Conservation (phyloP, 2,797 vertebrate species). For the Taenioides sp. region DNA sequence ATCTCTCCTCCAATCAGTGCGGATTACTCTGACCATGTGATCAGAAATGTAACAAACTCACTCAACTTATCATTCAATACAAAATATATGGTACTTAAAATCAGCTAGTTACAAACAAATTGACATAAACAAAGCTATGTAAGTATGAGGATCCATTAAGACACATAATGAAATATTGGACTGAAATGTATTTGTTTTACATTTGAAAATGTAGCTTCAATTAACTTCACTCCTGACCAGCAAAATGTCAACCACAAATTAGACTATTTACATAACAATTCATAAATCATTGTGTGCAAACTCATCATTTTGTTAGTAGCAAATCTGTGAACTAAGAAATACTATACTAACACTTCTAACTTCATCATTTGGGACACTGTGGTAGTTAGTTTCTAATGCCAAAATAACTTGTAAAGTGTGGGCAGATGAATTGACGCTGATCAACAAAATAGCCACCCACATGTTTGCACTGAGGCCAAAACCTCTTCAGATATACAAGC, state of each 20-base stretch:
- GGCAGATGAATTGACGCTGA: constrained; percentile 46
- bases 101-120: no score
- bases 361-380: background rate
- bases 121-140: background rate
- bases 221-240: background rate
- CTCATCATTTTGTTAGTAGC: no score
- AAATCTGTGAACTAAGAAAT: no score
- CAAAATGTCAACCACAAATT: background rate
- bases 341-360: no score
- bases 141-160: background rate
- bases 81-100: background rate
- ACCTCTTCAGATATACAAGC: constrained; percentile 53
- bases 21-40: background rate
- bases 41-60: background rate
- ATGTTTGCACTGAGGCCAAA: constrained; percentile 42
- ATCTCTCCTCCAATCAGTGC: constrained; percentile 38
- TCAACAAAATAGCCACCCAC: constrained; percentile 53
- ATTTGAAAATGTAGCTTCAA: background rate
- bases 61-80: background rate
- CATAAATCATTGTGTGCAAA: no score
- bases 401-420: constrained; percentile 34
- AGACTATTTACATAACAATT: no score
- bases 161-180: background rate
- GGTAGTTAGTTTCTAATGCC: constrained; percentile 45
- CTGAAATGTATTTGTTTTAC: background rate